Conservation (phyloP, 2,797 vertebrate species). For the Pempheris klunzingeri region DNA sequence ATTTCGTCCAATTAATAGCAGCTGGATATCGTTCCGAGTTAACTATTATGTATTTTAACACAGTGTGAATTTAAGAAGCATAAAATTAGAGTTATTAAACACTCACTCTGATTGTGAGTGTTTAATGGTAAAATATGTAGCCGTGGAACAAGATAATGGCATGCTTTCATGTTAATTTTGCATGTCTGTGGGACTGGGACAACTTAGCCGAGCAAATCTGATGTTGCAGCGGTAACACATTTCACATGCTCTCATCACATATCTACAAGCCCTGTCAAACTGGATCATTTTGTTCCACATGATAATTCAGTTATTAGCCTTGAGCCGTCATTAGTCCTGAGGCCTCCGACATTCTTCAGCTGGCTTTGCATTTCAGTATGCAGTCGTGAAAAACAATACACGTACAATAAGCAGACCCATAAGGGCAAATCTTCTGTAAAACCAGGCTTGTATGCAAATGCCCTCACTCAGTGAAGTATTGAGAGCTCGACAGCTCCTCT, state of each 20-base stretch:
- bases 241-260: slow-evolving; percentile 74
- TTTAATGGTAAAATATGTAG: neutral
- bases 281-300: slow-evolving; percentile 31
- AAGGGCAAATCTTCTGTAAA: neutral
- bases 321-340: slow-evolving; percentile 13
- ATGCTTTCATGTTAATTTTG: slow-evolving; percentile 38
- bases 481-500: neutral
- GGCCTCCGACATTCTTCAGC: slow-evolving; percentile 47
- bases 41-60: neutral
- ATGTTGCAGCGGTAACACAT: slow-evolving; percentile 26
- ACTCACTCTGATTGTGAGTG: neutral
- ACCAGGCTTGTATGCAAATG: slow-evolving; percentile 11
- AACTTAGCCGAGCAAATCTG: neutral
- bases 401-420: neutral
- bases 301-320: slow-evolving; percentile 55
- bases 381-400: slow-evolving; percentile 48
- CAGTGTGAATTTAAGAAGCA: neutral
- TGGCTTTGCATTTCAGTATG: slow-evolving; percentile 56
- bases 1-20: neutral
- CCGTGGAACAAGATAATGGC: slow-evolving; percentile 21
- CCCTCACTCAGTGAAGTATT: neutral
- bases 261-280: slow-evolving; percentile 61
- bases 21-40: neutral
- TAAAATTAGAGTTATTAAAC: neutral
- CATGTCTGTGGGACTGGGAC: slow-evolving; percentile 11